Evolutionary conservation across 92 coral and sea anemone species (phyloP).

Genomic region (Porites lobata): DNA sequence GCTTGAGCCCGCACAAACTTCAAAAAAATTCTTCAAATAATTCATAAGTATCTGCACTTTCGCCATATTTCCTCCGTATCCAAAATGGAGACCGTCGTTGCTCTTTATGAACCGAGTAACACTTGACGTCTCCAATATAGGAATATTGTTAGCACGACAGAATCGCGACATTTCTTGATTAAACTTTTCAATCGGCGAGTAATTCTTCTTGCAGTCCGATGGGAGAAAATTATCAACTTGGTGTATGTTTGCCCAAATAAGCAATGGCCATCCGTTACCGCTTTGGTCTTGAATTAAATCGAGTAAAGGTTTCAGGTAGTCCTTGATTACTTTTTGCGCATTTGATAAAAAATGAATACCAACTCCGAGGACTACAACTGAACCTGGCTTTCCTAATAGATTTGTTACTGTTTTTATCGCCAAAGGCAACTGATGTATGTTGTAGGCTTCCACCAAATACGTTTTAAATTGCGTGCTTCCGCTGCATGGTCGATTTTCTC

Average conservation of each 20-base stretch:
- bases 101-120: constrained; percentile 63
- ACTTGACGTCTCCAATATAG: constrained; percentile 50
- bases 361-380: constrained; percentile 63
- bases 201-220: constrained; percentile 39
- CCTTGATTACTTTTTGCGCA: constrained; percentile 49
- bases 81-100: constrained; percentile 70
- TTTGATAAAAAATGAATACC: constrained; percentile 70
- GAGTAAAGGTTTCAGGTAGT: constrained; percentile 68
- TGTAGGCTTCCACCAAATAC: constrained; percentile 66
- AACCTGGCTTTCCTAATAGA: constrained; percentile 56
- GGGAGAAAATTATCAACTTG: constrained; percentile 68
- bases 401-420: constrained; percentile 49
- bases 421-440: neutral
- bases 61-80: constrained; percentile 67
- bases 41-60: constrained; percentile 76
- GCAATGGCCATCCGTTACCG: constrained; percentile 67
- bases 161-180: constrained; percentile 63
- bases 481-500: constrained; percentile 51
- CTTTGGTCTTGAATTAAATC: constrained; percentile 30
- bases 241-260: constrained; percentile 70
- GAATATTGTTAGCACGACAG: constrained; percentile 50
- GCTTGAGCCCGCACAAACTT: constrained; percentile 7
- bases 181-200: constrained; percentile 41
- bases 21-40: constrained; percentile 55
- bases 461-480: constrained; percentile 61